phyloP scores from a whole-genome alignment of 2,888 invertebrate species.

The Drosophila trichaetosa region DNA sequence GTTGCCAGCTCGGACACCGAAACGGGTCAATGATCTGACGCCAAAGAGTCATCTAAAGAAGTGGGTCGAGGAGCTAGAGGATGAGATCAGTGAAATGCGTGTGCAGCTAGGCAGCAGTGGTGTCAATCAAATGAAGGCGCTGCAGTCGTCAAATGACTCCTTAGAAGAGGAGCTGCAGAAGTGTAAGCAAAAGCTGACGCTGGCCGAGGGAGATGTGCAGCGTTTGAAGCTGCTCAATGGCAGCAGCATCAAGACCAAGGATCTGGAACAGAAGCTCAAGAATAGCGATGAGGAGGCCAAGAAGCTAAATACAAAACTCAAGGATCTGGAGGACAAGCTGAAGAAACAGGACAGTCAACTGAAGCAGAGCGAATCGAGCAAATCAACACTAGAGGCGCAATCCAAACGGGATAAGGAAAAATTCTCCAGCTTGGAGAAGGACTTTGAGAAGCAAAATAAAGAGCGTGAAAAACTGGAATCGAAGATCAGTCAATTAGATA shows the following conservation, averaged over 20 bases:
- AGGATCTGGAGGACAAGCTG: slow-evolving; percentile 85
- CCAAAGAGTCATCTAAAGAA: slow-evolving; percentile 87
- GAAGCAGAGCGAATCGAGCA: slow-evolving; percentile 86
- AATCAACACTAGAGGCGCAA: slow-evolving; percentile 85
- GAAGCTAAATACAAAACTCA: slow-evolving; percentile 86
- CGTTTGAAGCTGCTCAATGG: slow-evolving; percentile 74
- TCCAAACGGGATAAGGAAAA: slow-evolving; percentile 85
- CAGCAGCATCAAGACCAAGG: slow-evolving; percentile 87
- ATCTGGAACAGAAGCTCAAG: slow-evolving; percentile 89
- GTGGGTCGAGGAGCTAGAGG: slow-evolving; percentile 94
- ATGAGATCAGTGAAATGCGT: slow-evolving; percentile 89
- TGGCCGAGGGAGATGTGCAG: slow-evolving; percentile 86
- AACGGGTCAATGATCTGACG: slow-evolving; percentile 89
- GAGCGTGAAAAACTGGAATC: slow-evolving; percentile 88
- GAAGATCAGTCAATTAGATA: slow-evolving; percentile 87
- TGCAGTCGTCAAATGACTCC: slow-evolving; percentile 88
- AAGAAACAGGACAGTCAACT: slow-evolving; percentile 86
- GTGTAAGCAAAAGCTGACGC: slow-evolving; percentile 88
- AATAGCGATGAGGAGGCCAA: slow-evolving; percentile 89
- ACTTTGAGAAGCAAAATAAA: slow-evolving; percentile 88
- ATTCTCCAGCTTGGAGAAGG: slow-evolving; percentile 87
- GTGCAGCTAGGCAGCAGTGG: slow-evolving; percentile 84
- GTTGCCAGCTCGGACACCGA: slow-evolving; percentile 89
- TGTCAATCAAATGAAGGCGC: slow-evolving; percentile 85
- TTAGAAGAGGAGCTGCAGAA: slow-evolving; percentile 89